Conservation (phyloP, 2,113 vertebrate species). For the Nycticryphes semicollaris region DNA sequence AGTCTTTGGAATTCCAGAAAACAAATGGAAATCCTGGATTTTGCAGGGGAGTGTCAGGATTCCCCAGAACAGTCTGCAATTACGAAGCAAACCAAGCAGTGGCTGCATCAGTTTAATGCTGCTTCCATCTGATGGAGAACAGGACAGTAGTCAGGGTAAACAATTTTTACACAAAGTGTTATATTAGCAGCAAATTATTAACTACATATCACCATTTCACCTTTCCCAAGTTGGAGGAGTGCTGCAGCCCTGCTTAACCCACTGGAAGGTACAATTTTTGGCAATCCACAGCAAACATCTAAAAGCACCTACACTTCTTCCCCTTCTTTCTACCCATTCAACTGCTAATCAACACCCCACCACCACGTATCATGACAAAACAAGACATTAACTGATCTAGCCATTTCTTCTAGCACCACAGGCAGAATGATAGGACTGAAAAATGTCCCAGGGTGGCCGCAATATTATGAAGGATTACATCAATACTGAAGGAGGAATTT, state of each 20-base stretch:
- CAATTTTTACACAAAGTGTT: background rate
- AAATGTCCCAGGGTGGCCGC: background rate
- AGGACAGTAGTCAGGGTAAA: background rate
- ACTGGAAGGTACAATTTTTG: background rate
- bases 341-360: background rate
- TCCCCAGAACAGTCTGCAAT: background rate
- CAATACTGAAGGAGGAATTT: background rate
- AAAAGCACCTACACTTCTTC: background rate
- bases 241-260: background rate
- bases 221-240: accelerated
- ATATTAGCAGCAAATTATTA: background rate
- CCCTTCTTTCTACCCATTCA: background rate
- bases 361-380: background rate
- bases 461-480: background rate
- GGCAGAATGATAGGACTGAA: background rate
- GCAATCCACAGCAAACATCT: background rate
- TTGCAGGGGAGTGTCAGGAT: background rate
- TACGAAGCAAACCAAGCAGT: background rate
- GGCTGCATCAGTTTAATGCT: background rate
- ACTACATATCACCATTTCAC: background rate
- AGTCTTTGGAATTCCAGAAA: background rate
- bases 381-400: background rate
- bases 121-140: background rate
- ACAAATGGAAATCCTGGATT: too few species aligned
- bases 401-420: background rate